These are phyloP conservation scores for Nyctibius grandis DNA, from an alignment of 2,797 vertebrate genomes.

Conservation along the genomic window DNA sequence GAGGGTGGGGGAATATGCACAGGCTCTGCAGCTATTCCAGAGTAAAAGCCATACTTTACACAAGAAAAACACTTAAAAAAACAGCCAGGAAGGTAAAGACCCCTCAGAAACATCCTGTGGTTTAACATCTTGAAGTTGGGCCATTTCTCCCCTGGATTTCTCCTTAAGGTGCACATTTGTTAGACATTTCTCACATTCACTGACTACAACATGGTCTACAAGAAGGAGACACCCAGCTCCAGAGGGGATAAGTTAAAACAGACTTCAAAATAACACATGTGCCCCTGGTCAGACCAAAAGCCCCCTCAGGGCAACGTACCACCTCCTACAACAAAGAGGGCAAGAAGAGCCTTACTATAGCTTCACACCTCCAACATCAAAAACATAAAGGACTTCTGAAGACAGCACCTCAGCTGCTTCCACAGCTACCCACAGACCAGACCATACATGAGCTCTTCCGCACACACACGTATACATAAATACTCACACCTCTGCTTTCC, in stretches of 20 bases:
- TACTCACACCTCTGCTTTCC: rapidly evolving
- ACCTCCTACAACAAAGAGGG: not conserved
- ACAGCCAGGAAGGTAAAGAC: not conserved
- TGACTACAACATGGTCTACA: rapidly evolving
- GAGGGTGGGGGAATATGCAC: rapidly evolving
- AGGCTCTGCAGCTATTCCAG: not conserved
- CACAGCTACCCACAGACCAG: not conserved
- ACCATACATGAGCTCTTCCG: rapidly evolving
- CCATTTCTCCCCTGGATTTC: not conserved
- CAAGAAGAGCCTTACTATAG: not conserved
- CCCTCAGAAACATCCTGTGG: not conserved
- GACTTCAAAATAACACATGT: not conserved
- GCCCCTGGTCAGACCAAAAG: not conserved
- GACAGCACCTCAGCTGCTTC: not conserved
- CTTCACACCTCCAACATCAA: not conserved
- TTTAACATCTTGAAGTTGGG: not conserved
- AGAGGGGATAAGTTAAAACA: not conserved
- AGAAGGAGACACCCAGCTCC: not conserved
- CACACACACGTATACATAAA: rapidly evolving
- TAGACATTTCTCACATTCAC: rapidly evolving
- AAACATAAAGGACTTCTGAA: rapidly evolving
- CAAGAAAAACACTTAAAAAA: not conserved
- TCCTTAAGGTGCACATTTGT: not conserved
- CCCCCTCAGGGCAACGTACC: rapidly evolving
- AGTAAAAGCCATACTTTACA: not conserved